These are phyloP conservation scores for Carcinoscorpius rotundicauda DNA, from an alignment of 1,140 invertebrate genomes.

Conservation along the genomic window DNA sequence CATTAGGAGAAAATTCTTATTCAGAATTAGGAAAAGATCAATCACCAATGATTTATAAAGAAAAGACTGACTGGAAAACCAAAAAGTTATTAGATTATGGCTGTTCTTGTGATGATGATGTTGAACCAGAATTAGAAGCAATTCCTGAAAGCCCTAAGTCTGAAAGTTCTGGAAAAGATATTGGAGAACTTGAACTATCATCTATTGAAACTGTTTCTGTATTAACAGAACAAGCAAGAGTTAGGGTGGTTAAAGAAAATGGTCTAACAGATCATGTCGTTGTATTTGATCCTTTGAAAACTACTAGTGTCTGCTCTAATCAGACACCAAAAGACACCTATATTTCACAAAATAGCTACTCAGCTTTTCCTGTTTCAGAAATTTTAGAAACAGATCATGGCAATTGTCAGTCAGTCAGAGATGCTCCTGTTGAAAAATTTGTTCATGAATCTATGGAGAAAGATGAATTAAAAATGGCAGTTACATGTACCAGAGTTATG, in stretches of 20 bases:
- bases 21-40: background rate
- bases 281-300: slow-evolving; percentile 5
- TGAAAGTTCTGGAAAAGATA: slow-evolving; percentile 58
- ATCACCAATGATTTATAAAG: background rate
- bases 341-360: too few relatives aligned
- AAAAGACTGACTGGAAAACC: slow-evolving; percentile 26
- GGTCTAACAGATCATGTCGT: slow-evolving; percentile 3
- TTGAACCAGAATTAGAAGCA: slow-evolving; percentile 70
- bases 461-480: background rate
- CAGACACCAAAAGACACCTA: too few relatives aligned
- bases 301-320: too few relatives aligned
- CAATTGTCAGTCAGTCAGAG: too few relatives aligned
- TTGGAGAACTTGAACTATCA: slow-evolving; percentile 24
- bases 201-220: background rate
- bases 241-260: slow-evolving; percentile 11
- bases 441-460: slow-evolving; percentile 17
- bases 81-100: slow-evolving; percentile 15
- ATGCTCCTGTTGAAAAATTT: slow-evolving; percentile 9
- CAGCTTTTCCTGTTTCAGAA: too few relatives aligned
- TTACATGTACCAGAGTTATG: too few relatives aligned
- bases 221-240: slow-evolving; percentile 12
- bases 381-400: too few relatives aligned
- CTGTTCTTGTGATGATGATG: slow-evolving; percentile 52
- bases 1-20: background rate
- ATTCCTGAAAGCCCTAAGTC: slow-evolving; percentile 78